Conservation (phyloP, 2,888 invertebrate species). For the Falcaria lacertinaria region DNA sequence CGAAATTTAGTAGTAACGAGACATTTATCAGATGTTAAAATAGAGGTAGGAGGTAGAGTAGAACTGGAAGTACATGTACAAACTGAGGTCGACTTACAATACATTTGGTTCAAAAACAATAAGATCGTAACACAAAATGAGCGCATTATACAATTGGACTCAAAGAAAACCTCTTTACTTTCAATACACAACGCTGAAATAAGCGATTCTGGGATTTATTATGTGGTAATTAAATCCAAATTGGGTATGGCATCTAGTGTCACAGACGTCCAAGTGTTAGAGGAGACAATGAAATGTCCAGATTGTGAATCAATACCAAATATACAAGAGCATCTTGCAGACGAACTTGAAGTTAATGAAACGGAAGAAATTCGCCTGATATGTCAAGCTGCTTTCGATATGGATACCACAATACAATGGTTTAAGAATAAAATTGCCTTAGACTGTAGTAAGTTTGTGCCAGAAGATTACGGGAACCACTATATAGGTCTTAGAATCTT, state of each 20-base stretch:
- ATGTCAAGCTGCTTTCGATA: conserved; percentile 20
- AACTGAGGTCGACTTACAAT: conserved; percentile 6
- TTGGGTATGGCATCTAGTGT: conserved; percentile 26
- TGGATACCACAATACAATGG: conserved; percentile 21
- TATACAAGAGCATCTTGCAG: conserved; percentile 24
- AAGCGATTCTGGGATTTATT: conserved; percentile 32
- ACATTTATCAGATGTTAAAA: conserved; percentile 19
- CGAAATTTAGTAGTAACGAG: conserved; percentile 8
- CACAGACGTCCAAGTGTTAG: conserved; percentile 23
- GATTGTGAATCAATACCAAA: conserved; percentile 12
- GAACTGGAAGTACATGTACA: conserved; percentile 20
- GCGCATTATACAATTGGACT: conserved; percentile 16
- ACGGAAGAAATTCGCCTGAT: conserved; percentile 25
- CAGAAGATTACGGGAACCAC: conserved; percentile 22
- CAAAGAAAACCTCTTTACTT: conserved; percentile 12
- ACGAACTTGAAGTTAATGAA: conserved; percentile 21
- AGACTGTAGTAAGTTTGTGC: conserved; percentile 4
- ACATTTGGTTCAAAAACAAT: conserved; percentile 31
- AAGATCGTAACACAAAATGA: conserved; percentile 11
- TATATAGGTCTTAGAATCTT: conserved; percentile 23
- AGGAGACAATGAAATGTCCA: background rate
- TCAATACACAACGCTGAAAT: conserved; percentile 17
- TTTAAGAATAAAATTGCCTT: conserved; percentile 14
- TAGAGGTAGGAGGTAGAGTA: conserved; percentile 18
- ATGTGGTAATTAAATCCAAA: conserved; percentile 21